These are phyloP conservation scores for Potorous gilbertii DNA, from an alignment of 2,797 vertebrate species.

Conservation along the genomic window DNA sequence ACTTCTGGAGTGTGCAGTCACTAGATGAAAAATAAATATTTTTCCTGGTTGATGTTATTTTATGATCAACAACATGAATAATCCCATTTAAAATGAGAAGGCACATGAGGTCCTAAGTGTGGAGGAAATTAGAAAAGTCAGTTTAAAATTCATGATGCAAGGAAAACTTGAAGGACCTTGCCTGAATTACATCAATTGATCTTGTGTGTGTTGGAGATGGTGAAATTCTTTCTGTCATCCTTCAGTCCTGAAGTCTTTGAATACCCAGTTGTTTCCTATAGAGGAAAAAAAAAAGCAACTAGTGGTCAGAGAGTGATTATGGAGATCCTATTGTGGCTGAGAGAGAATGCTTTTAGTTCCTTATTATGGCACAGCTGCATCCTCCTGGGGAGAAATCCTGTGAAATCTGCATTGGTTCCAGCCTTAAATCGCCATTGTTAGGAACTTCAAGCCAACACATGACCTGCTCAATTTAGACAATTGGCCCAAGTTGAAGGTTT, in stretches of 20 bases:
- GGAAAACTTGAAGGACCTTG: not conserved
- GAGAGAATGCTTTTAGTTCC: not conserved
- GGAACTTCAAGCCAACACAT: not conserved
- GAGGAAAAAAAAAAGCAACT: not conserved
- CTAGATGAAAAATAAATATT: not conserved
- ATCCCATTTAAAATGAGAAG: not conserved
- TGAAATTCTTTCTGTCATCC: fast-evolving
- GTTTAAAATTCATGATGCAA: not conserved
- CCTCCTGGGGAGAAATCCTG: not conserved
- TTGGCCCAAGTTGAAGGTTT: slow-evolving; percentile 19
- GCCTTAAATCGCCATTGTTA: not conserved
- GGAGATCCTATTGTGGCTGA: not conserved
- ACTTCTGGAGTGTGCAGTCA: not conserved
- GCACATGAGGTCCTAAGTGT: not conserved
- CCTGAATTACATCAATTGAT: not conserved
- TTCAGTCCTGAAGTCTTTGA: not conserved
- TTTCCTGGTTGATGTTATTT: not conserved
- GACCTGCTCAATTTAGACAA: not conserved
- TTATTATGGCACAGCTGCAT: not conserved
- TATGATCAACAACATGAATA: not conserved
- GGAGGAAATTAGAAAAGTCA: not conserved
- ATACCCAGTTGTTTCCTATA: not conserved
- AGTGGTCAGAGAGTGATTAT: not conserved
- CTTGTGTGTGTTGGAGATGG: fast-evolving
- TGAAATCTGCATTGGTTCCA: slow-evolving; percentile 56